Conservation (phyloP, 1,140 invertebrate species). For the Aphelinus certus region DNA sequence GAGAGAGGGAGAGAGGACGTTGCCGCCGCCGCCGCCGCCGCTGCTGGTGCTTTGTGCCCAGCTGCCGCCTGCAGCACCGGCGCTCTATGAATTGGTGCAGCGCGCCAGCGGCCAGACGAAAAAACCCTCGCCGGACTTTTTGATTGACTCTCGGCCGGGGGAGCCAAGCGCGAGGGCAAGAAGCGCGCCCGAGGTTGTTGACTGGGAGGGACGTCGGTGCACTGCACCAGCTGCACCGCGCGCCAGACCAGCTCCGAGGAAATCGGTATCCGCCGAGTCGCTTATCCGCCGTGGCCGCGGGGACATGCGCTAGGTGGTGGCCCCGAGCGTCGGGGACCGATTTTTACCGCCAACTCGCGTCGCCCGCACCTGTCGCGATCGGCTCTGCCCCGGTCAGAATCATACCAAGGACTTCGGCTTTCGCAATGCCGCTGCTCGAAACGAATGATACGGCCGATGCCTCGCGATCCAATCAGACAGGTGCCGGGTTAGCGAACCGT, state of each 20-base stretch:
- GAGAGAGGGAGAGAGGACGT: slow-evolving; percentile 14
- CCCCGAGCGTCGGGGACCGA: slow-evolving; percentile 3
- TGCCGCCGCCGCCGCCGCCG: neutral
- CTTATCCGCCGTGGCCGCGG: too few relatives aligned
- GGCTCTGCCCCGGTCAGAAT: neutral
- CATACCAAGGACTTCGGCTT: neutral
- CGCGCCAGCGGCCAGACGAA: neutral
- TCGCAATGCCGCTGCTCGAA: too few relatives aligned
- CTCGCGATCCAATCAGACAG: too few relatives aligned
- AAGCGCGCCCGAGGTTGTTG: slow-evolving; percentile 38
- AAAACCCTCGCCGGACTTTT: slow-evolving; percentile 37
- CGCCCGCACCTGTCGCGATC: neutral
- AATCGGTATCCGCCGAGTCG: too few relatives aligned
- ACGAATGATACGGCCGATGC: too few relatives aligned
- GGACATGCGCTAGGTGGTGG: neutral
- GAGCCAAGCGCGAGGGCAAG: slow-evolving; percentile 9
- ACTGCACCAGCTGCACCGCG: neutral
- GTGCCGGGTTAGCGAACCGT: too few relatives aligned
- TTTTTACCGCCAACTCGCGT: slow-evolving; percentile 1
- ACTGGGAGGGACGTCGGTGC: slow-evolving; percentile 6
- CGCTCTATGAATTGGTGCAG: slow-evolving; percentile 62
- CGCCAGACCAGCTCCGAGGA: too few relatives aligned
- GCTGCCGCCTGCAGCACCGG: slow-evolving; percentile 47
- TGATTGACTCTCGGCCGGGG: slow-evolving; percentile 31
- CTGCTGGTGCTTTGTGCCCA: slow-evolving; percentile 45